Evolutionary conservation across 1,140 invertebrate species (phyloP).

Genomic region (Tenebrio molitor): DNA sequence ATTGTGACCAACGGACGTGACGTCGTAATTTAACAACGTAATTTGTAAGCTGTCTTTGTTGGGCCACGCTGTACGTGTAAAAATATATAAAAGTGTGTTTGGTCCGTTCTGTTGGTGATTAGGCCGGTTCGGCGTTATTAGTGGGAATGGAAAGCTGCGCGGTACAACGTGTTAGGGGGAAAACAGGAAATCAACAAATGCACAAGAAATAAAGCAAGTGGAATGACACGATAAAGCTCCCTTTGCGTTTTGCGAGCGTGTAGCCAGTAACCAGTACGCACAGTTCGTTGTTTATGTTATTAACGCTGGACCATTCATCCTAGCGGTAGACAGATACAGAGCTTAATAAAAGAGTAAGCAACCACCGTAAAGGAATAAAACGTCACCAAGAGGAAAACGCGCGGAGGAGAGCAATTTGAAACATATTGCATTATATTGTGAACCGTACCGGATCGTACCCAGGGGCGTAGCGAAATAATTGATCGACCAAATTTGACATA

Average conservation of each 20-base stretch:
- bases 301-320: constrained; percentile 64
- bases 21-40: too few species aligned
- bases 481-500: neutral
- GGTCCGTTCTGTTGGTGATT: constrained; percentile 8
- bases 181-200: constrained; percentile 43
- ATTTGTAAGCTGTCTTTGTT: too few species aligned
- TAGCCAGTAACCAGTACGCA: constrained; percentile 40
- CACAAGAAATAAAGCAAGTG: constrained; percentile 46
- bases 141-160: constrained; percentile 3
- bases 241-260: constrained; percentile 39
- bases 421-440: constrained; percentile 45
- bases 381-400: constrained; percentile 55
- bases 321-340: constrained; percentile 58
- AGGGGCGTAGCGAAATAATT: neutral
- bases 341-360: constrained; percentile 60
- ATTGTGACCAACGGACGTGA: too few species aligned
- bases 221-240: constrained; percentile 45
- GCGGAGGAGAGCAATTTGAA: constrained; percentile 39
- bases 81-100: neutral
- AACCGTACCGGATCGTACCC: constrained; percentile 21
- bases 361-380: constrained; percentile 59
- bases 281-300: constrained; percentile 60
- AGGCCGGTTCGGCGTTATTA: neutral
- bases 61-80: neutral
- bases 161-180: constrained; percentile 12